Conservation (phyloP, 2,888 invertebrate genomes). For the Chelonus formosanus region DNA sequence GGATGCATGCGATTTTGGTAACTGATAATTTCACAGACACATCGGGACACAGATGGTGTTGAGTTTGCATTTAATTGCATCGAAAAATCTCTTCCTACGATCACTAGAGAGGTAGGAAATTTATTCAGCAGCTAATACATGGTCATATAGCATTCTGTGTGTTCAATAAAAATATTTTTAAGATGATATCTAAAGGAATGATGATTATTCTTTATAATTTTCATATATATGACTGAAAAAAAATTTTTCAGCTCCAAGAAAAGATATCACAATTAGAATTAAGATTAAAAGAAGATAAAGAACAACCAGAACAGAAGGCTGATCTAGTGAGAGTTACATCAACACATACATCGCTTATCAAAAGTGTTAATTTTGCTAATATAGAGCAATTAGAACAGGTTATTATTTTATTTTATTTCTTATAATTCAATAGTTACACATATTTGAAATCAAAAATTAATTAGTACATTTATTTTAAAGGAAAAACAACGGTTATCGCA, state of each 20-base stretch:
- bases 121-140: neutral
- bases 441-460: constrained; percentile 9
- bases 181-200: neutral
- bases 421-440: constrained; percentile 16
- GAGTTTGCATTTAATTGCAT: constrained; percentile 76
- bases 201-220: neutral
- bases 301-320: constrained; percentile 48
- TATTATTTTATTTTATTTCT: constrained; percentile 1
- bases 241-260: constrained; percentile 65
- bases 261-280: constrained; percentile 67
- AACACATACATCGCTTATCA: constrained; percentile 54
- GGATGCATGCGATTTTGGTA: constrained; percentile 16
- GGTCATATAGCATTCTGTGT: too few species aligned
- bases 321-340: constrained; percentile 55
- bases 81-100: constrained; percentile 73
- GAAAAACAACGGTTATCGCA: constrained; percentile 66
- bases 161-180: neutral
- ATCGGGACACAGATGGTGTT: constrained; percentile 60
- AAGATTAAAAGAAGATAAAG: constrained; percentile 63
- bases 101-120: constrained; percentile 72
- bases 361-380: constrained; percentile 43
- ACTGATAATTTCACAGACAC: constrained; percentile 26
- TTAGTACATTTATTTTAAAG: constrained; percentile 56
- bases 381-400: constrained; percentile 56
- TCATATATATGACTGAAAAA: neutral